Conservation (phyloP, 2,113 vertebrate genomes). For the Thinocorus orbignyianus region DNA sequence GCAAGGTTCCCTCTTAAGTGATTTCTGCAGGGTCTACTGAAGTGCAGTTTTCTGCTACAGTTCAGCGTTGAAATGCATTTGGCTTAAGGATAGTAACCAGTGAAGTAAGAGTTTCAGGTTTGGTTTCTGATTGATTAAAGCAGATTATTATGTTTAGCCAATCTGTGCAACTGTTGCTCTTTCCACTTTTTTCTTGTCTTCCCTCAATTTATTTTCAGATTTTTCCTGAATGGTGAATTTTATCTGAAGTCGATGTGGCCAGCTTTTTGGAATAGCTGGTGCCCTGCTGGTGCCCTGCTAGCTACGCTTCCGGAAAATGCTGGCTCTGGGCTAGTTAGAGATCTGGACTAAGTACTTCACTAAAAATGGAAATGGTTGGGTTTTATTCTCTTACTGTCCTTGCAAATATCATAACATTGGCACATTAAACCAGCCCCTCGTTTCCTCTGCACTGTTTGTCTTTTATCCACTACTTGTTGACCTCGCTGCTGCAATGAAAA, state of each 20-base stretch:
- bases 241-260: rapidly evolving
- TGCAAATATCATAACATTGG: background rate
- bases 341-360: background rate
- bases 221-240: background rate
- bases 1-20: background rate
- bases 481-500: background rate
- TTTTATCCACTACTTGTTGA: background rate
- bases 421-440: background rate
- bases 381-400: background rate
- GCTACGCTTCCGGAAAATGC: rapidly evolving
- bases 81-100: background rate
- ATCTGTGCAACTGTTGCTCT: background rate
- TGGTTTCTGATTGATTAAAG: background rate
- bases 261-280: background rate
- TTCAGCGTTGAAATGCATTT: background rate
- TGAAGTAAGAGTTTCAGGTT: background rate
- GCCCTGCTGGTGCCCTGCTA: background rate
- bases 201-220: background rate
- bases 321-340: background rate
- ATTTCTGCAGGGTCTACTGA: background rate
- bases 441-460: background rate
- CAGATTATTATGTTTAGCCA: background rate
- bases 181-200: background rate
- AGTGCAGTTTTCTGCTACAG: background rate
- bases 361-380: background rate